Evolutionary conservation across 2,113 vertebrate genomes (phyloP).

Genomic region (Sylvia atricapilla): DNA sequence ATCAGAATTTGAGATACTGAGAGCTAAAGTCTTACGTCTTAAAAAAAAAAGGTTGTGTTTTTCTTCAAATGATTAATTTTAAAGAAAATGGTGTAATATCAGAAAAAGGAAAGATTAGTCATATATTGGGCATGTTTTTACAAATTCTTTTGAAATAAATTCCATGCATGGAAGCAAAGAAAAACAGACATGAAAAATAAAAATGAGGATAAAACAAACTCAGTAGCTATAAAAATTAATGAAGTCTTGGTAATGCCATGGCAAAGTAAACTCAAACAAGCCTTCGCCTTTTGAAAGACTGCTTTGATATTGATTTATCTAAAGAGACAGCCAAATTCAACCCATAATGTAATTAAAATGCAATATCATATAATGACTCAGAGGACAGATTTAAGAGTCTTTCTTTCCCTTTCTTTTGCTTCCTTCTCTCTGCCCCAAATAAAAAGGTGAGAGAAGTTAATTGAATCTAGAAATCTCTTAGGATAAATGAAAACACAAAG

Average conservation of each 20-base stretch:
- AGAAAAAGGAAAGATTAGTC: neutral
- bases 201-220: conserved; percentile 41
- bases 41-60: neutral
- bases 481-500: neutral
- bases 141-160: conserved; percentile 21
- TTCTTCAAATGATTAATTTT: neutral
- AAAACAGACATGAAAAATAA: conserved; percentile 41
- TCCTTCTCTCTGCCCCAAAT: neutral
- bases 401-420: neutral
- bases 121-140: neutral
- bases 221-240: conserved; percentile 55
- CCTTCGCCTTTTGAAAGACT: conserved; percentile 55
- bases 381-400: neutral
- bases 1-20: neutral
- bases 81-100: neutral
- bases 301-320: conserved; percentile 52
- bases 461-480: neutral
- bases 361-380: conserved; percentile 34
- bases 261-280: conserved; percentile 34
- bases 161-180: conserved; percentile 1
- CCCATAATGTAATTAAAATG: conserved; percentile 53
- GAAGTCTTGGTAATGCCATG: conserved; percentile 35
- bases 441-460: neutral
- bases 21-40: neutral
- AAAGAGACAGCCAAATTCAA: conserved; percentile 28